Conservation (phyloP, 2,797 vertebrate genomes). For the Ciconia nigra region DNA sequence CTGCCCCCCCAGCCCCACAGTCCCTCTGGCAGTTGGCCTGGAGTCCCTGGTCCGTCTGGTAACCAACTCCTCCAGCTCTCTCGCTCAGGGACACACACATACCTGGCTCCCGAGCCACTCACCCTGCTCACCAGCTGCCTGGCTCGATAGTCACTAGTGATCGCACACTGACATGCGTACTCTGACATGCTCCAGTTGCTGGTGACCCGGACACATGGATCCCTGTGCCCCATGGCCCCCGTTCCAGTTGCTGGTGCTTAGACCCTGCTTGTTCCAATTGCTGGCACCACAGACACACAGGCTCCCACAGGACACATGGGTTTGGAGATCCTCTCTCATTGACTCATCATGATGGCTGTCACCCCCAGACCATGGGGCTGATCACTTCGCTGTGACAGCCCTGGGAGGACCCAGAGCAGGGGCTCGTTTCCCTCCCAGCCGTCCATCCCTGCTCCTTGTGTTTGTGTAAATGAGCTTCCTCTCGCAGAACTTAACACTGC, state of each 20-base stretch:
- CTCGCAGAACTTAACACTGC: not conserved
- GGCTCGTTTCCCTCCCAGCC: not conserved
- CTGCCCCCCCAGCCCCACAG: not conserved
- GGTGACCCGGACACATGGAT: not conserved
- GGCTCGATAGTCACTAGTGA: not conserved
- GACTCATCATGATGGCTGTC: not conserved
- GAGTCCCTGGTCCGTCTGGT: not conserved
- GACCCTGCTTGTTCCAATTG: not conserved
- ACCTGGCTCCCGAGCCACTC: not conserved
- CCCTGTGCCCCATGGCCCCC: not conserved
- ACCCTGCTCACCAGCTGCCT: not conserved
- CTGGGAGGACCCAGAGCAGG: not conserved
- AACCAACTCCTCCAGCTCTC: not conserved
- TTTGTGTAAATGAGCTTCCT: not conserved
- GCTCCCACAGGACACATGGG: not conserved
- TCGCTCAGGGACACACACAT: not conserved
- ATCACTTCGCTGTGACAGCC: not conserved
- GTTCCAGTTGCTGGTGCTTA: not conserved
- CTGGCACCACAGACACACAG: rapidly evolving
- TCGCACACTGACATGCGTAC: not conserved
- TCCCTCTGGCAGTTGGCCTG: not conserved
- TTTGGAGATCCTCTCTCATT: not conserved
- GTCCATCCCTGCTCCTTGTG: rapidly evolving
- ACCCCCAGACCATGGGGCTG: not conserved
- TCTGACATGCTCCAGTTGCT: not conserved